These are phyloP conservation scores for Leptinotarsa juncta DNA, from an alignment of 2,888 invertebrate genomes.

Conservation along the genomic window DNA sequence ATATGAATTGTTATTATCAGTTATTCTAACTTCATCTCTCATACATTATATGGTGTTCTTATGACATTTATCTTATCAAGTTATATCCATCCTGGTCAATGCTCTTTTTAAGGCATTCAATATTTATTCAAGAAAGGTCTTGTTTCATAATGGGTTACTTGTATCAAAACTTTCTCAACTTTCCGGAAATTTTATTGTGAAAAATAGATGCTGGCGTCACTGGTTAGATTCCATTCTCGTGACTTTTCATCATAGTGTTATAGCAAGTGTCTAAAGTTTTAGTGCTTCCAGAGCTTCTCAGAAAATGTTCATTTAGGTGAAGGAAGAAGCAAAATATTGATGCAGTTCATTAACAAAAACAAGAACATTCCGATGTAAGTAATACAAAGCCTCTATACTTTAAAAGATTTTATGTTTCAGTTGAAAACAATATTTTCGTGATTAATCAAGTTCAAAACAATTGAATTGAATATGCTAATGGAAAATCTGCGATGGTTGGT, in stretches of 20 bases:
- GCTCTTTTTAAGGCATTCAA: no score
- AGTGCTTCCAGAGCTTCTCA: conserved; percentile 17
- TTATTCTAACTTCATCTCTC: no score
- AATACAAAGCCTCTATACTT: conserved; percentile 14
- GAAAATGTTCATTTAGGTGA: conserved; percentile 16
- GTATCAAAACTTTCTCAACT: not conserved
- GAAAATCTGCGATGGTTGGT: conserved; percentile 11
- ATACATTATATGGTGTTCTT: no score
- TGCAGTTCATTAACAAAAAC: conserved; percentile 6
- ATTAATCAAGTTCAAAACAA: not conserved
- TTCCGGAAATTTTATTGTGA: not conserved
- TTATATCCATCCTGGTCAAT: no score
- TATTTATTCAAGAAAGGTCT: no score
- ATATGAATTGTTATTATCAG: no score
- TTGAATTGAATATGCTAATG: not conserved
- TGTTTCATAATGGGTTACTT: not conserved
- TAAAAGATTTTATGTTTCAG: conserved; percentile 9
- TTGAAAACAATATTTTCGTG: not conserved
- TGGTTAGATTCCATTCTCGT: not conserved
- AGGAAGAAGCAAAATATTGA: not conserved
- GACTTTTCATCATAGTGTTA: conserved; percentile 5
- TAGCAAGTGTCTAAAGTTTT: conserved; percentile 3
- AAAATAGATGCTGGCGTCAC: conserved; percentile 3
- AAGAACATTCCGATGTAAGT: conserved; percentile 13
- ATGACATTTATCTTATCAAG: no score